Base-by-base conservation (phyloP, 2,113 vertebrate species). In the Sapajus apella region DNA sequence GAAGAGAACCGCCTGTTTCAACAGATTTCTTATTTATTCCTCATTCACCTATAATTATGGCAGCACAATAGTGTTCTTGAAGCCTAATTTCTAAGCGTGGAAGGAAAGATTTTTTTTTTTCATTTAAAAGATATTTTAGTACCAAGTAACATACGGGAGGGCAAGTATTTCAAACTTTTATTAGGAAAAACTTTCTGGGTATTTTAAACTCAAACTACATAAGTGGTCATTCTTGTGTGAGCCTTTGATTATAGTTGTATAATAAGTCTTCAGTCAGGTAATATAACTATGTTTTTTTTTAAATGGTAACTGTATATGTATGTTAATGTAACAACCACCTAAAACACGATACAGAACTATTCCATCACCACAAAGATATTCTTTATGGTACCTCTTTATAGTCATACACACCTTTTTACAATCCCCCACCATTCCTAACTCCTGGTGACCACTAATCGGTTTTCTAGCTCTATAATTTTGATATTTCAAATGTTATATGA, bases 91-190 rank as follows among this genome's bases (percentile, higher is more conserved):
- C 37, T 87, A 94, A 96, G 85, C 84, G 52, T 83, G 13, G 35
- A 90, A 75, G 92, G 32, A 80, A 96, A 90, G 81, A 70, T 84
- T n/a, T 43, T 90, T 94, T 94, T 40, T 94, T 92, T 50, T 86
- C 61, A 87, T 96, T 72, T 90, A 56, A 77, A 94, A 90, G 37
- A 73, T 87, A 83, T 72, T 94, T 96, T 93, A 96, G 58, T 83
- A 87, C 35, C 68, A 90, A 90, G 68, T 86, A 95, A 92, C 61
- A 55, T 68, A 84, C 47, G 35, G 87, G 55, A 93, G 23, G 35
- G 37, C 18, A 92, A 96, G 18, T 76, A 68, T 80, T 93, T 95
- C 12, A 90, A 87, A 79, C 3, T 95, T 94, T 92, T 75, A 76
- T 95, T 93, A 80, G 40, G 25, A 80, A 96, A 83, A 91, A 45